phyloP scores from a whole-genome alignment of 2,113 vertebrate species.

The Dicaeum eximium region DNA sequence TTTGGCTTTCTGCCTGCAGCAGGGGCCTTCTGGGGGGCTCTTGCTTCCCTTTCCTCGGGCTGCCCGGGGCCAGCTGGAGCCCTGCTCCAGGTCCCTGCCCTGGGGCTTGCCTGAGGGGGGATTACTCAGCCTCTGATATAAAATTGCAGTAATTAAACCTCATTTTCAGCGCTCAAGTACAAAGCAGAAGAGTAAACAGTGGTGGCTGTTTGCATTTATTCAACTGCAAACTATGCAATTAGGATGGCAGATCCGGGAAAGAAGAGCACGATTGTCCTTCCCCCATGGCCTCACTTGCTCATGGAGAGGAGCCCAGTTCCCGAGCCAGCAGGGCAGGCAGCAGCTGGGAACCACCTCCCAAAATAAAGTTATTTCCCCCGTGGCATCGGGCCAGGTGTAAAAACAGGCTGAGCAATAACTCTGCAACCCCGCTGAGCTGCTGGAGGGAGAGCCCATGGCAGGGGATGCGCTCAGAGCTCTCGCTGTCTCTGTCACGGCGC shows the following conservation, averaged over 20 bases:
- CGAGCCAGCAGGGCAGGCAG: neutral
- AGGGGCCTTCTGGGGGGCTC: neutral
- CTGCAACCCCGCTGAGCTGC: neutral
- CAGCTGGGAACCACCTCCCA: neutral
- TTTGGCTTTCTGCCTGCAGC: neutral
- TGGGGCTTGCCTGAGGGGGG: neutral
- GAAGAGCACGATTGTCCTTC: neutral
- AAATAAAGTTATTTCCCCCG: neutral
- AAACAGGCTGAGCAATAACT: neutral
- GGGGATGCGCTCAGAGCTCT: neutral
- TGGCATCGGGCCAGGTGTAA: neutral
- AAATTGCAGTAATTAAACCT: slow-evolving; percentile 12
- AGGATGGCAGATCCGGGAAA: neutral
- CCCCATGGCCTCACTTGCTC: neutral
- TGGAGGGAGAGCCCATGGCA: neutral
- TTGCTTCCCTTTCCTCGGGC: accelerated
- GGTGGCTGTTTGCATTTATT: slow-evolving; percentile 14
- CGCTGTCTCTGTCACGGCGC: neutral
- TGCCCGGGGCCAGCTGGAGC: neutral
- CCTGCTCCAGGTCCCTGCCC: neutral
- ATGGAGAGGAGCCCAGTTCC: neutral
- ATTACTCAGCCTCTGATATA: neutral
- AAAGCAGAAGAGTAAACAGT: neutral
- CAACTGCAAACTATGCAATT: slow-evolving; percentile 29
- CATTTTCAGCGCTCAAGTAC: neutral